Percentiles rank a stretch among this genome's conserved stretches.
Conservation (phyloP, 2,888 invertebrate genomes). For the Amphipyra berbera region DNA sequence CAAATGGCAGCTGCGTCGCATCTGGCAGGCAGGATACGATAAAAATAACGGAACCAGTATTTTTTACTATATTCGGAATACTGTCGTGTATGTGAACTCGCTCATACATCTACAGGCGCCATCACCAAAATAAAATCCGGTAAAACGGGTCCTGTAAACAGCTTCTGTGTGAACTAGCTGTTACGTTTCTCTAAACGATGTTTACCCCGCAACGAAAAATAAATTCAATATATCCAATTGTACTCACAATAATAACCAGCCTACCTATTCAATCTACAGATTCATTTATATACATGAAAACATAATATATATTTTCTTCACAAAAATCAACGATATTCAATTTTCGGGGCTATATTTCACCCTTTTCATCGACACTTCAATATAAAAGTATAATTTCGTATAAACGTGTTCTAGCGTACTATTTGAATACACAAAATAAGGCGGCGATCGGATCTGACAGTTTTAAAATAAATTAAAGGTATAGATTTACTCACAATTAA, state of each 20-base stretch:
- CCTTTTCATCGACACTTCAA: conserved; percentile 24
- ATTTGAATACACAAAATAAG: conserved; percentile 28
- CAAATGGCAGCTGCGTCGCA: no score
- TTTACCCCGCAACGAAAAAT: background rate
- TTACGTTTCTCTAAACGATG: no score
- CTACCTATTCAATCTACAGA: conserved; percentile 19
- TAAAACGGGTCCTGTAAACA: no score
- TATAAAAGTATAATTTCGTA: conserved; percentile 20
- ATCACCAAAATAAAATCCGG: no score
- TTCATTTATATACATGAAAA: conserved; percentile 25
- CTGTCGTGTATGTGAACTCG: no score
- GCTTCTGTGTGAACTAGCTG: no score
- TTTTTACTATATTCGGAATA: no score
- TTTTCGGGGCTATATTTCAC: conserved; percentile 22
- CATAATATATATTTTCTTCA: conserved; percentile 20
- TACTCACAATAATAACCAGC: conserved; percentile 5
- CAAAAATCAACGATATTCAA: conserved; percentile 29
- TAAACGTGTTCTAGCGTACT: conserved; percentile 17
- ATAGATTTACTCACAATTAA: no score
- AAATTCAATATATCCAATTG: conserved; percentile 15
- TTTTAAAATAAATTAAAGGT: no score
- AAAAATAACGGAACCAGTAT: no score
- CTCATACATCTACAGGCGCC: no score
- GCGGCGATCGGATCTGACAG: conserved; percentile 2
- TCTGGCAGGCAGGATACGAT: no score